phyloP scores from a whole-genome alignment of 2,888 invertebrate species.

The Lysandra coridon region DNA sequence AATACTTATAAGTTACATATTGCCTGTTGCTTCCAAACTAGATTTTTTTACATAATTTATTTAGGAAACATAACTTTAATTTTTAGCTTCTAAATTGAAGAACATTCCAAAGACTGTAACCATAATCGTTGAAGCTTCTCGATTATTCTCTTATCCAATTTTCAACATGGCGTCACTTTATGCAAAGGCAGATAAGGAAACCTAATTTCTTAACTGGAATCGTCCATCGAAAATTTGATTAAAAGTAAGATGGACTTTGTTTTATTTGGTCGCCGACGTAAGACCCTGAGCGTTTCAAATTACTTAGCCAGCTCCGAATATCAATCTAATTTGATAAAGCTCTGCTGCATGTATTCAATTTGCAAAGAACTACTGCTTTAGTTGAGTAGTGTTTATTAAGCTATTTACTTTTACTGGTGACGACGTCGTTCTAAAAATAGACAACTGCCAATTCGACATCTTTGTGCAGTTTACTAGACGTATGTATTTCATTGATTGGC shows the following conservation, averaged over 20 bases:
- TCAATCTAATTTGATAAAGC: slow-evolving; percentile 15
- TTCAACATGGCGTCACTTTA: slow-evolving; percentile 16
- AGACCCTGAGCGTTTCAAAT: slow-evolving; percentile 36
- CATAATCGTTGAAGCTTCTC: slow-evolving; percentile 23
- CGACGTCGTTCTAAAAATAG: too few relatives aligned
- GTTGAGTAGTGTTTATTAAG: background rate
- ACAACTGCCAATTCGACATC: background rate
- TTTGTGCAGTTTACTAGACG: too few relatives aligned
- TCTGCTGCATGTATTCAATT: background rate
- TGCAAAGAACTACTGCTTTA: background rate
- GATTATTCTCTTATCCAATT: slow-evolving; percentile 23
- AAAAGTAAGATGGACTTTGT: slow-evolving; percentile 36
- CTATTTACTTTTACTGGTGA: background rate
- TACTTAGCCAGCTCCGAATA: slow-evolving; percentile 35
- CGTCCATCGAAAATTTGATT: slow-evolving; percentile 39
- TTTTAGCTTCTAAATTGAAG: background rate
- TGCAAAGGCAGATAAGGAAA: slow-evolving; percentile 30
- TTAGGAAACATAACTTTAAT: too few relatives aligned
- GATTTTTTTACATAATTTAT: too few relatives aligned
- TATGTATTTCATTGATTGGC: too few relatives aligned
- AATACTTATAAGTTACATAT: too few relatives aligned
- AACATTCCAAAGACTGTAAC: background rate
- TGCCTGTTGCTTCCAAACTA: too few relatives aligned
- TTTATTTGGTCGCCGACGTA: slow-evolving; percentile 32
- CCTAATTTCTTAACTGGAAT: slow-evolving; percentile 40